Conservation (phyloP, 2,888 invertebrate species). For the Drosophila dives region DNA sequence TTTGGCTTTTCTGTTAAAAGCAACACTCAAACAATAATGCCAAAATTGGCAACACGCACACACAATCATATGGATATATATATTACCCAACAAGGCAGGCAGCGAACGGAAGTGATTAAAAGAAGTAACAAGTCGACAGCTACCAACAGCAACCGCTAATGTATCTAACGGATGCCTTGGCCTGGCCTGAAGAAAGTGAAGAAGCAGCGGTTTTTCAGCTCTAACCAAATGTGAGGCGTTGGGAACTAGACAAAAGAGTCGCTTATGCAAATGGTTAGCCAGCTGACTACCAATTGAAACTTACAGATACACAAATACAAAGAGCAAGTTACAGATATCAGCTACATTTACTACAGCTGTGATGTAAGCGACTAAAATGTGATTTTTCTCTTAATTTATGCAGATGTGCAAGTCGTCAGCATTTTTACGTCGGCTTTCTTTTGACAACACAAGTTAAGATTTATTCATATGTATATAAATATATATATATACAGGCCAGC, state of each 20-base stretch:
- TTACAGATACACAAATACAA: constrained; percentile 8
- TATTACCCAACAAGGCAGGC: constrained; percentile 62
- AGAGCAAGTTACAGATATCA: constrained; percentile 47
- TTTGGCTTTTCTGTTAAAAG: constrained; percentile 21
- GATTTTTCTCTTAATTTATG: constrained; percentile 69
- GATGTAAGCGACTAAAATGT: constrained; percentile 66
- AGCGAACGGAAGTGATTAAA: constrained; percentile 76
- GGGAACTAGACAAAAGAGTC: constrained; percentile 66
- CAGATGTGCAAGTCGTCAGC: constrained; percentile 44
- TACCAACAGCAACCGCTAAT: constrained; percentile 31
- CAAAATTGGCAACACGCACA: constrained; percentile 62
- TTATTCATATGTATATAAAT: constrained; percentile 21
- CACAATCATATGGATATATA: constrained; percentile 1
- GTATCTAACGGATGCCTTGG: constrained; percentile 39
- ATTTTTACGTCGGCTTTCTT: constrained; percentile 72
- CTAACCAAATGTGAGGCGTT: constrained; percentile 52
- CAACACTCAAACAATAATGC: constrained; percentile 29
- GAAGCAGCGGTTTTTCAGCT: constrained; percentile 52
- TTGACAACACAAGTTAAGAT: constrained; percentile 48
- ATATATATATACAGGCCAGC: constrained; percentile 8
- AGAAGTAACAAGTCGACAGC: constrained; percentile 54
- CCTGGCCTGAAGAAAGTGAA: constrained; percentile 66
- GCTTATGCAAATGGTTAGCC: constrained; percentile 70
- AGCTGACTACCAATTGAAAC: constrained; percentile 32
- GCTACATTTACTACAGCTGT: constrained; percentile 56